Base-by-base conservation (phyloP, 2,888 invertebrate species). In the Cyclophora albipunctata region DNA sequence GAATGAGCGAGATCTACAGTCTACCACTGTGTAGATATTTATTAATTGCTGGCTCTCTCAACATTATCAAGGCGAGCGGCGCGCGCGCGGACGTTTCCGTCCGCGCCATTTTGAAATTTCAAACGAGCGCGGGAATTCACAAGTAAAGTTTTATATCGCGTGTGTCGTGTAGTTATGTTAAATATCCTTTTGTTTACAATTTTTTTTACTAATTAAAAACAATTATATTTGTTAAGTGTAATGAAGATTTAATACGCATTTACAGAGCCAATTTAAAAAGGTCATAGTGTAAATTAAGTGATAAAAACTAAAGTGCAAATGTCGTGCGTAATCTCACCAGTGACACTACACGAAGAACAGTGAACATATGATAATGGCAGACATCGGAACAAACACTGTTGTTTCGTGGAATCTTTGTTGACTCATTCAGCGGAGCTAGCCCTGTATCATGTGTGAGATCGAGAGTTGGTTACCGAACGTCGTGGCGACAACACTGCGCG, bases 381-480 rank as follows among this genome's bases (percentile, higher is more conserved):
- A 59, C 60, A 68, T 63, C 67, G 66, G 65, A 66, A 70, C 71
- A 75, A 75, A 67, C 75, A 64, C 62, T 66, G 75, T 69, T 72
- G 78, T 72, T 84, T 82, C 85, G 81, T 72, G 84, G 85, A 84
- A 85, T 75, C 70, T 72, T 71, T 67, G 81, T 75, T 86, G 87
- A 87, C 66, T 88, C 86, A 88, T 75, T 78, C 81, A 84, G 84
- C 84, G 87, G 86, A 85, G 84, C 85, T 86, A 77, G 71, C 53
- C 68, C 63, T 20, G 66, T 73, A 76, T 61, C 64, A 81, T 84
- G 81, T 82, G 84, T 71, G 84, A 82, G 69, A 75, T 81, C 67
- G 76, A 81, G 76, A 87, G 86, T 87, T 88, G 87, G 86, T 78
- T 88, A 70, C 89, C 89, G 79, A 77, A 73, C 83, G 86, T 79